Conservation (phyloP, 2,797 vertebrate genomes). For the Lepidocolaptes lacrymiger region DNA sequence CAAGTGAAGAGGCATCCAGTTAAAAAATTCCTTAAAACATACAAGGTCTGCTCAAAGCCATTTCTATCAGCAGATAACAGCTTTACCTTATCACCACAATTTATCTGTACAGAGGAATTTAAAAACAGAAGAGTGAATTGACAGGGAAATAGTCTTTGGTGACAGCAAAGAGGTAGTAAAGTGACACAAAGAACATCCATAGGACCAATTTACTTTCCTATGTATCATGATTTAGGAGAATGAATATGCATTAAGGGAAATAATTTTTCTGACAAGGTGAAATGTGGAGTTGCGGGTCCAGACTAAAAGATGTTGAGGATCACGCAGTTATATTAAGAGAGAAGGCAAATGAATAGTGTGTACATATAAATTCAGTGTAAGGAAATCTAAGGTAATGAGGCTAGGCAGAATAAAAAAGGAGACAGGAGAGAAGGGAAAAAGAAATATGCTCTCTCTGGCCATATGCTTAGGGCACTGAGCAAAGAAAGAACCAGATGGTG, state of each 20-base stretch:
- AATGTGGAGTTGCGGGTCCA: neutral
- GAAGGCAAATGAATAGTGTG: neutral
- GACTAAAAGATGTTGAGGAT: neutral
- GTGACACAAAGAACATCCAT: neutral
- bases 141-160: neutral
- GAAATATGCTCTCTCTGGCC: slow-evolving; percentile 12
- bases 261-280: slow-evolving; percentile 5
- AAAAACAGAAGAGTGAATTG: neutral
- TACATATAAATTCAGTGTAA: slow-evolving; percentile 15
- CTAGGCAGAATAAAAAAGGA: slow-evolving; percentile 8
- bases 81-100: neutral
- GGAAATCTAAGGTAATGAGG: slow-evolving; percentile 27
- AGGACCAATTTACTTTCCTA: neutral
- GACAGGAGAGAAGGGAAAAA: neutral
- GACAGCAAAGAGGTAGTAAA: neutral
- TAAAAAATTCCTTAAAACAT: neutral
- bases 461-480: slow-evolving; percentile 42
- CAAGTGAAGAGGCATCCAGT: neutral
- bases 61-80: neutral
- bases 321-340: neutral
- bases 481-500: slow-evolving; percentile 45
- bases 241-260: neutral
- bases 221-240: neutral
- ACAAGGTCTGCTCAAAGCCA: neutral
- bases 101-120: neutral